These are phyloP conservation scores for Luehdorfia chinensis DNA, from an alignment of 1,140 invertebrate species.

Conservation along the genomic window DNA sequence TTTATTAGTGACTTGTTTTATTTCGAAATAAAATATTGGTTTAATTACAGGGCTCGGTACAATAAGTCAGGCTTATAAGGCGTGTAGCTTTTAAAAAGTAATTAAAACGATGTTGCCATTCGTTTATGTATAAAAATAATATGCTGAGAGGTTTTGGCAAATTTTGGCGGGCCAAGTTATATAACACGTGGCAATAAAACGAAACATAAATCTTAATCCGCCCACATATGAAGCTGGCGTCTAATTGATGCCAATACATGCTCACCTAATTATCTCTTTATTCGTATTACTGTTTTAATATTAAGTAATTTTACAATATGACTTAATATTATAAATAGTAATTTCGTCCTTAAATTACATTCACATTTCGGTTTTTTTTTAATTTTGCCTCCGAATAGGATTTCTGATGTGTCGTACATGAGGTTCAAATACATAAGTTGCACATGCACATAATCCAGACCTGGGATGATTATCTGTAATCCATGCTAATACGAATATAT, in stretches of 20 bases:
- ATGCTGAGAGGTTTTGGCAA: neutral
- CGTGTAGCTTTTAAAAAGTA: constrained; percentile 2
- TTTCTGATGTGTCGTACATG: too few relatives aligned
- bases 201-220: neutral
- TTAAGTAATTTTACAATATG: neutral
- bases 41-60: neutral
- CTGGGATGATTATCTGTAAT: too few relatives aligned
- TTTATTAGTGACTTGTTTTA: neutral
- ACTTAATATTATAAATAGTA: neutral
- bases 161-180: neutral
- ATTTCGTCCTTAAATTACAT: too few relatives aligned
- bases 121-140: neutral
- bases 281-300: constrained; percentile 1
- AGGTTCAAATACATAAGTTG: too few relatives aligned
- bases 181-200: constrained; percentile 5
- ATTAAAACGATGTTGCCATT: constrained; percentile 1
- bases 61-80: neutral
- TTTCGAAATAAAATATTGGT: neutral
- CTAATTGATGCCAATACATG: constrained; percentile 15
- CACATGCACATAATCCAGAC: too few relatives aligned
- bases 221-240: neutral
- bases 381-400: too few relatives aligned
- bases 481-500: too few relatives aligned
- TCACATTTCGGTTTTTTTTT: too few relatives aligned
- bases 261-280: constrained; percentile 12